A percentile compares a stretch with the other conserved stretches of the same genome.
phyloP scores from a whole-genome alignment of 2,888 invertebrate species.

The Notodonta ziczac region DNA sequence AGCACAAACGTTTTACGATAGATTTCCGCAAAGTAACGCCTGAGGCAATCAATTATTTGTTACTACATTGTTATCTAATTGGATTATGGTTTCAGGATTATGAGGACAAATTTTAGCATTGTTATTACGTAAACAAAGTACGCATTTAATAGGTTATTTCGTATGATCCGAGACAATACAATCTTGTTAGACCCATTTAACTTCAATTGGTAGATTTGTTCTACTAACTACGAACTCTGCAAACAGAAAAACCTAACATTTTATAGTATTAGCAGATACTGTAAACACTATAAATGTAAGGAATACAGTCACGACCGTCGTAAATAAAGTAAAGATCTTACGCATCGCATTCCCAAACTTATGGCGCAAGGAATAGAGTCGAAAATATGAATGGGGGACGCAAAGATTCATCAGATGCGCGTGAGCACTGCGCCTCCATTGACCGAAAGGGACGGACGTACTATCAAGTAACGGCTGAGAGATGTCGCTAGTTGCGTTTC shows the following conservation, averaged over 20 bases:
- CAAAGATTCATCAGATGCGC: conserved; percentile 58
- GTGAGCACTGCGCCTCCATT: conserved; percentile 54
- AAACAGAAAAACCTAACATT: conserved; percentile 27
- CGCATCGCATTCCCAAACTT: conserved; percentile 40
- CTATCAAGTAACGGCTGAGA: conserved; percentile 47
- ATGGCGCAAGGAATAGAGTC: conserved; percentile 34
- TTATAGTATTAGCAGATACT: conserved; percentile 32
- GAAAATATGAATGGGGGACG: conserved; percentile 30
- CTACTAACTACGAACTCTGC: conserved; percentile 18
- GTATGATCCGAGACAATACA: too few species aligned
- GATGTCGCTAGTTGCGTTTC: conserved; percentile 49
- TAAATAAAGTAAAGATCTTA: conserved; percentile 60
- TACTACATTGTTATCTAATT: too few species aligned
- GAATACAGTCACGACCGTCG: conserved; percentile 77
- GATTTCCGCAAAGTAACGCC: too few species aligned
- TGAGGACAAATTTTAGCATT: too few species aligned
- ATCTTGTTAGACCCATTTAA: too few species aligned
- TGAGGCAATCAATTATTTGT: too few species aligned
- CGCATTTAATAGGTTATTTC: too few species aligned
- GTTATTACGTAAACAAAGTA: too few species aligned
- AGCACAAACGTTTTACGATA: too few species aligned
- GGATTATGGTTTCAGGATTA: too few species aligned
- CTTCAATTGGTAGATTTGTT: too few species aligned
- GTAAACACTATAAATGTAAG: conserved; percentile 31
- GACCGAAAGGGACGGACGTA: conserved; percentile 43